Percentiles rank a stretch among this genome's conserved stretches.
Evolutionary conservation across 1,140 invertebrate genomes (phyloP).

Genomic region (Eubasilissa regina): DNA sequence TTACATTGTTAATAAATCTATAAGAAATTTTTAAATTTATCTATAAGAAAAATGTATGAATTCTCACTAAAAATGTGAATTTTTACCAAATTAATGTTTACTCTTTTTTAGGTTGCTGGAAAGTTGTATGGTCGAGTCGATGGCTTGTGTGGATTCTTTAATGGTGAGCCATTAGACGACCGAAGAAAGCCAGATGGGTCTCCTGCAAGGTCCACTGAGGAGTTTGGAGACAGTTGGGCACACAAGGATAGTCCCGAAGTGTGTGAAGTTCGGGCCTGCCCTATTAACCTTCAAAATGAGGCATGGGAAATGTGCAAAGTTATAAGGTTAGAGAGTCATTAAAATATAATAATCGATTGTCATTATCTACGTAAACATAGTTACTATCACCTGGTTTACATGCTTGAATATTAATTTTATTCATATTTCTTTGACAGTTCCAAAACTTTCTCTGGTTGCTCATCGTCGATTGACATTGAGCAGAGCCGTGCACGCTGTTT

Average conservation of each 20-base stretch:
- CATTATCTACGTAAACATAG: neutral
- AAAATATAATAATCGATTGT: too few species aligned
- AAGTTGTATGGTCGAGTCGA: slow-evolving; percentile 77
- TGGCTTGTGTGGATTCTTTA: slow-evolving; percentile 86
- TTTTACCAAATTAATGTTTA: neutral
- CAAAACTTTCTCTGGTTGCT: slow-evolving; percentile 77
- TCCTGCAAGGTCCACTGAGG: slow-evolving; percentile 74
- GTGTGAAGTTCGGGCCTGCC: slow-evolving; percentile 76
- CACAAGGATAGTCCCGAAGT: slow-evolving; percentile 68
- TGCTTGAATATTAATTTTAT: neutral
- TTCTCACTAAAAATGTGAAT: too few species aligned
- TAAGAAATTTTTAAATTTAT: too few species aligned
- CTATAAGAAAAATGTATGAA: too few species aligned
- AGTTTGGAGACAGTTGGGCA: slow-evolving; percentile 85
- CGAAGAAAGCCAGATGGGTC: slow-evolving; percentile 79
- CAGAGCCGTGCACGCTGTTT: slow-evolving; percentile 81
- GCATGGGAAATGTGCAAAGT: slow-evolving; percentile 77
- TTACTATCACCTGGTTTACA: neutral
- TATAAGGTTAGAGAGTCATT: slow-evolving; percentile 70
- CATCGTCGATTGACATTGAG: slow-evolving; percentile 74
- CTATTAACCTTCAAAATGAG: slow-evolving; percentile 73
- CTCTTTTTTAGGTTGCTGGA: slow-evolving; percentile 66
- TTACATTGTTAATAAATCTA: too few species aligned
- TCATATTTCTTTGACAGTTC: slow-evolving; percentile 67
- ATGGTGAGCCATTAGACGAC: slow-evolving; percentile 78